Evolutionary conservation across 2,113 vertebrate genomes (phyloP).

Genomic region (Tachysurus fulvidraco): DNA sequence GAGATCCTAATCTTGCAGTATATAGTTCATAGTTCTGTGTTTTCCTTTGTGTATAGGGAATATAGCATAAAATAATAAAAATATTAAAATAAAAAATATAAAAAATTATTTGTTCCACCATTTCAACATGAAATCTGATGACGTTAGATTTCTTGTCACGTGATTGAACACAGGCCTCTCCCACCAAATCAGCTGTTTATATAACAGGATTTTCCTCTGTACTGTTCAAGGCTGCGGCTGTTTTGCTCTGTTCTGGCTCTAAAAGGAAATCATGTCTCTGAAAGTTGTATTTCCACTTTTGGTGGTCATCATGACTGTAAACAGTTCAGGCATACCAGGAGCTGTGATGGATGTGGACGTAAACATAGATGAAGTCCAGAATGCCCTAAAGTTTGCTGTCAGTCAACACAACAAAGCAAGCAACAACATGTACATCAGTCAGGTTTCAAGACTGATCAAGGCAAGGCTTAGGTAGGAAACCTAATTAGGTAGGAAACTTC

Average conservation of each 20-base stretch:
- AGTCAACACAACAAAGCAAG: constrained; percentile 75
- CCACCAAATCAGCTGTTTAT: not conserved
- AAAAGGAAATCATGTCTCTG: constrained; percentile 37
- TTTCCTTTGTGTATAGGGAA: not conserved
- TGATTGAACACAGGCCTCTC: not conserved
- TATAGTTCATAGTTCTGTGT: not conserved
- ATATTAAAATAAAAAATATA: too few relatives aligned
- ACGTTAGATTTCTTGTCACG: not conserved
- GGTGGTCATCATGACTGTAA: constrained; percentile 47
- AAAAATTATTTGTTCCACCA: too few relatives aligned
- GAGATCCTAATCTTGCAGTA: not conserved
- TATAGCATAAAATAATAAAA: too few relatives aligned
- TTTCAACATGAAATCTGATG: too few relatives aligned
- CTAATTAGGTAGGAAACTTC: too few relatives aligned
- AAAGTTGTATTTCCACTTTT: constrained; percentile 45
- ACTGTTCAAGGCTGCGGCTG: not conserved
- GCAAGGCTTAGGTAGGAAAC: constrained; percentile 77
- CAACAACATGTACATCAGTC: constrained; percentile 73
- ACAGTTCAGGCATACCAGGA: constrained; percentile 44
- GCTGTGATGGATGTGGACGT: fast-evolving
- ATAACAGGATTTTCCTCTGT: not conserved
- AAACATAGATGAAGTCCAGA: constrained; percentile 41
- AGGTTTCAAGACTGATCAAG: constrained; percentile 60
- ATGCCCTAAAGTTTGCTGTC: constrained; percentile 76
- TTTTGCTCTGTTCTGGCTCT: not conserved